Percentiles rank a stretch among this genome's conserved stretches.
phyloP scores from a whole-genome alignment of 2,797 vertebrate genomes.

The Melanotaenia trifasciata region DNA sequence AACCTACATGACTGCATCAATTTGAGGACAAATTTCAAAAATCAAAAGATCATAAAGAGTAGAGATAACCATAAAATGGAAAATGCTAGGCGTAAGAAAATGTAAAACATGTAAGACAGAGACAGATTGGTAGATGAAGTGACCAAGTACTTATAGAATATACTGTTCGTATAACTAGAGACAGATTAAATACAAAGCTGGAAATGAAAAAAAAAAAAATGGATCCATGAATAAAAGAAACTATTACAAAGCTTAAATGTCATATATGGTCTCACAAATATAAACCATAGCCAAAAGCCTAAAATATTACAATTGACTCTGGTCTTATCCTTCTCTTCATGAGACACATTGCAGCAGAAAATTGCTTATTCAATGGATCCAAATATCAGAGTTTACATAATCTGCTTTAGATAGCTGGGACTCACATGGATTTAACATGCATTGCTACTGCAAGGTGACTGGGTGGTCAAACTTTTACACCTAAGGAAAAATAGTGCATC shows the following conservation, averaged over 20 bases:
- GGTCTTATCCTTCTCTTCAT: not conserved
- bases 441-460: not conserved
- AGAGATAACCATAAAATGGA: not conserved
- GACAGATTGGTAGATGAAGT: not conserved
- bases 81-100: not conserved
- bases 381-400: not conserved
- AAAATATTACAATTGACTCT: not conserved
- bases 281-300: not conserved
- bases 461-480: not conserved
- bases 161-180: not conserved
- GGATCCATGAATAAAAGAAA: not conserved
- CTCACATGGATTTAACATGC: not conserved
- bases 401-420: too few species aligned
- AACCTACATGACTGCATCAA: too few species aligned
- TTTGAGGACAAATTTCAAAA: not conserved
- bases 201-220: too few species aligned
- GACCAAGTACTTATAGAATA: not conserved
- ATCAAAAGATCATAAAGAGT: not conserved
- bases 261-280: not conserved
- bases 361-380: too few species aligned
- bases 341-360: too few species aligned
- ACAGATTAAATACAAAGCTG: not conserved
- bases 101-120: not conserved
- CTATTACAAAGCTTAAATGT: not conserved
- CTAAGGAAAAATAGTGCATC: not conserved